Percentiles rank a stretch among this genome's conserved stretches.
These are phyloP conservation scores for Danionella dracula DNA, from an alignment of 2,797 vertebrate species.

Conservation along the genomic window DNA sequence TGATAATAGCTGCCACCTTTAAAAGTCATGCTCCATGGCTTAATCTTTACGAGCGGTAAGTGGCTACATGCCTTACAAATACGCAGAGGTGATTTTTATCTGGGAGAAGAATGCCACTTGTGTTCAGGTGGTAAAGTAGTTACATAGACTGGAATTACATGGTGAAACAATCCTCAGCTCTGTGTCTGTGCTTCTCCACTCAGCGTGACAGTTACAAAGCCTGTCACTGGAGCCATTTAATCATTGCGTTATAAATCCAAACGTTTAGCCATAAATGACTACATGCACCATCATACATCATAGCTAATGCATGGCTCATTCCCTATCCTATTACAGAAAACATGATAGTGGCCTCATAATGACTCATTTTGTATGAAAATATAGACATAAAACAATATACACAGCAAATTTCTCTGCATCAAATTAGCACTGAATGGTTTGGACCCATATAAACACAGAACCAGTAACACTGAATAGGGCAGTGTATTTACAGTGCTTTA, in stretches of 20 bases:
- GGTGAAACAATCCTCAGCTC: conserved; percentile 37
- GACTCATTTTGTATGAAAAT: too few relatives aligned
- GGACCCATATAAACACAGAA: too few relatives aligned
- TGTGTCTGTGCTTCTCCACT: conserved; percentile 29
- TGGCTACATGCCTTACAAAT: conserved; percentile 44
- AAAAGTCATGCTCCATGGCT: conserved; percentile 34
- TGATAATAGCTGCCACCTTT: conserved; percentile 31
- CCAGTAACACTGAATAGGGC: too few relatives aligned
- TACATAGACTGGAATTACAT: conserved; percentile 36
- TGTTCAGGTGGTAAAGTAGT: conserved; percentile 38
- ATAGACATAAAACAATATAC: too few relatives aligned
- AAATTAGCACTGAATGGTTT: too few relatives aligned
- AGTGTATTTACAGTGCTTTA: too few relatives aligned
- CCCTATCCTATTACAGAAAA: not conserved
- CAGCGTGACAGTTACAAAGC: conserved; percentile 13
- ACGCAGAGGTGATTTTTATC: conserved; percentile 41
- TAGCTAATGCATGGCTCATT: not conserved
- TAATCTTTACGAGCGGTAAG: conserved; percentile 42
- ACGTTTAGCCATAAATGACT: not conserved
- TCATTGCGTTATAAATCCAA: not conserved
- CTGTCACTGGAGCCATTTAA: conserved; percentile 26
- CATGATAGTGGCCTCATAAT: too few relatives aligned
- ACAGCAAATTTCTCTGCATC: too few relatives aligned
- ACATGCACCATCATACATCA: not conserved
- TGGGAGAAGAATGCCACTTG: conserved; percentile 42